These are phyloP conservation scores for Natator depressus DNA, from an alignment of 2,113 vertebrate genomes.

Conservation along the genomic window DNA sequence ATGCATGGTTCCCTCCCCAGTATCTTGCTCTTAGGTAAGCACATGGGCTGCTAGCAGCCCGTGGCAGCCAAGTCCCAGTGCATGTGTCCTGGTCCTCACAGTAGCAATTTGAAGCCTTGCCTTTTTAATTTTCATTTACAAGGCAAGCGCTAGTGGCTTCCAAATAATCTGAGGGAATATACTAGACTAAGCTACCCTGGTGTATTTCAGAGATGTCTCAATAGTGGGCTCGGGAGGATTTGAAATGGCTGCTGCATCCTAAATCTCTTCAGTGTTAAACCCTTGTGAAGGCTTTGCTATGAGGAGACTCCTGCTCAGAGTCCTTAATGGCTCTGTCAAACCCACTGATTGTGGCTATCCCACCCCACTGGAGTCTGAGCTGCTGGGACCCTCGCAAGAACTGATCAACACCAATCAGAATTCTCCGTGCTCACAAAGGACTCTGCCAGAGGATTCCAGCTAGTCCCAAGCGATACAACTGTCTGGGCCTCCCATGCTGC, in stretches of 20 bases:
- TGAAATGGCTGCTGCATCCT: neutral
- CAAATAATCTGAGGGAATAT: neutral
- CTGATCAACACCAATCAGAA: neutral
- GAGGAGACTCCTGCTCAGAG: neutral
- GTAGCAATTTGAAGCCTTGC: neutral
- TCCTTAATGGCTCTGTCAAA: neutral
- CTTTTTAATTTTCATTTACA: neutral
- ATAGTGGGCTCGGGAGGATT: neutral
- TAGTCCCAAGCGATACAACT: neutral
- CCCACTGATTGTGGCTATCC: neutral
- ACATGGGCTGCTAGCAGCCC: neutral
- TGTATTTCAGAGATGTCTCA: neutral
- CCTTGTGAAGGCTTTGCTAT: neutral
- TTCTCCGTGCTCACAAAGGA: neutral
- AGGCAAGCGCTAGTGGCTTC: neutral
- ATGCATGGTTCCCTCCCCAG: accelerated
- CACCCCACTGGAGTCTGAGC: neutral
- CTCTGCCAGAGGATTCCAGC: neutral
- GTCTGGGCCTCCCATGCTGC: neutral
- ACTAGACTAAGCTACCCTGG: neutral
- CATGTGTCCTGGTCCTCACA: neutral
- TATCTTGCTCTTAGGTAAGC: neutral
- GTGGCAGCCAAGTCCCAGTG: neutral
- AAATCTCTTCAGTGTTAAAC: neutral
- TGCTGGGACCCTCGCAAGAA: neutral